A percentile compares a stretch with the other conserved stretches of the same genome.
Evolutionary conservation across 1,140 invertebrate species (phyloP).

Genomic region (Pomacea maculata): DNA sequence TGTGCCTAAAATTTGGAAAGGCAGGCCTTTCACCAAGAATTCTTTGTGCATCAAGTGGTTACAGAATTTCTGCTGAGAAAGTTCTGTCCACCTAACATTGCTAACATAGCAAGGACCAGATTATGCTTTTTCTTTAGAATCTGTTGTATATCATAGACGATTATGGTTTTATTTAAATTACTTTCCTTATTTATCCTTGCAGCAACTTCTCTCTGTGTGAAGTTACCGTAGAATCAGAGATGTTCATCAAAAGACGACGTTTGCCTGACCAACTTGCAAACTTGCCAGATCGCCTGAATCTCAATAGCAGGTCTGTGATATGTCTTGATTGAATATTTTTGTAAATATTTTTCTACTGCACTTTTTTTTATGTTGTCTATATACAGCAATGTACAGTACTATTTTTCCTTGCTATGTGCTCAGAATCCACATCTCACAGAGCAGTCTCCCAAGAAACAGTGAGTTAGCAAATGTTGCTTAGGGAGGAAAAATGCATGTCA

Average conservation of each 20-base stretch:
- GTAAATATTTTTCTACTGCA: no score
- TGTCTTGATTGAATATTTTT: not conserved
- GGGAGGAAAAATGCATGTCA: no score
- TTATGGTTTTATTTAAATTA: not conserved
- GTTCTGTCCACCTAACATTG: no score
- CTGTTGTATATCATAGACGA: not conserved
- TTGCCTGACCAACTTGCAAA: constrained; percentile 95
- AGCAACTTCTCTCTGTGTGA: constrained; percentile 92
- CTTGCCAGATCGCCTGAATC: constrained; percentile 91
- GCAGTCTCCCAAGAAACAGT: no score
- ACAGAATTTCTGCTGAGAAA: no score
- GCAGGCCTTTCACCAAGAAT: not conserved
- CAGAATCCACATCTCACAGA: constrained; percentile 3
- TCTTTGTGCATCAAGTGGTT: no score
- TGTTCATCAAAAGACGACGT: constrained; percentile 94
- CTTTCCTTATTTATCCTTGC: constrained; percentile 20
- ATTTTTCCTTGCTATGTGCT: constrained; percentile 8
- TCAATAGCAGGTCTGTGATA: constrained; percentile 63
- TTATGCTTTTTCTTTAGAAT: no score
- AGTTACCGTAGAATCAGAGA: constrained; percentile 91
- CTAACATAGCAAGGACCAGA: no score
- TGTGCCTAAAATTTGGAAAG: not conserved
- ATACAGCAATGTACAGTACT: not conserved
- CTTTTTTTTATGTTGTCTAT: not conserved
- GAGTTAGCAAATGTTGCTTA: no score